Evolutionary conservation across 1,140 invertebrate genomes (phyloP).

Genomic region (Drosophila triauraria): DNA sequence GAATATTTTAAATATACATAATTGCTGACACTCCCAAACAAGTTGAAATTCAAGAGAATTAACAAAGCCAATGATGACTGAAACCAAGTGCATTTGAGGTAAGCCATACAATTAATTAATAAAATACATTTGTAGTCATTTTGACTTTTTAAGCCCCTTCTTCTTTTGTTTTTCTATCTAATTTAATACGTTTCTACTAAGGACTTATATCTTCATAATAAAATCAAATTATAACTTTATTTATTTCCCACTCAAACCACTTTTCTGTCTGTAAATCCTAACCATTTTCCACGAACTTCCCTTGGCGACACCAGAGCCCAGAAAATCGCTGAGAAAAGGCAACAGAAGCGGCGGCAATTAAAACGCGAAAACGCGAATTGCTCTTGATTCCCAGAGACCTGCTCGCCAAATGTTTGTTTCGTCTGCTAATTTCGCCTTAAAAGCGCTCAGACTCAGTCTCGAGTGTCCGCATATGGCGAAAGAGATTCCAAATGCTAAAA

Average conservation of each 20-base stretch:
- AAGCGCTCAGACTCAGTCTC: conserved; percentile 41
- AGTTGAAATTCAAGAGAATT: conserved; percentile 56
- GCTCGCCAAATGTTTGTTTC: conserved; percentile 40
- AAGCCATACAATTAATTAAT: conserved; percentile 44
- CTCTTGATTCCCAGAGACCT: conserved; percentile 17
- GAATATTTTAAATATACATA: conserved; percentile 53
- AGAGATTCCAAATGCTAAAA: conserved; percentile 5
- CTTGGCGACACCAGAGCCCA: conserved; percentile 24
- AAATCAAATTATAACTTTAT: background rate
- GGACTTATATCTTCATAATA: background rate
- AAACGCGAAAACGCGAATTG: conserved; percentile 24
- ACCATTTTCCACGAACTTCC: conserved; percentile 36
- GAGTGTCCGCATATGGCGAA: conserved; percentile 38
- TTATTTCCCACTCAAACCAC: background rate
- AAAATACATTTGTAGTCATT: conserved; percentile 38
- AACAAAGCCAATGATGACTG: conserved; percentile 25
- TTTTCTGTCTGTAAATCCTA: conserved; percentile 5
- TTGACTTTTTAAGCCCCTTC: background rate
- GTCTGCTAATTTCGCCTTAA: conserved; percentile 50
- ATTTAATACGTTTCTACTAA: too few relatives aligned
- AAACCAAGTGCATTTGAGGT: conserved; percentile 19
- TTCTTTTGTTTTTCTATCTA: background rate
- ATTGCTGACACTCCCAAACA: conserved; percentile 56
- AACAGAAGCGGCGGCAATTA: conserved; percentile 39
- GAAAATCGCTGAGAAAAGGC: conserved; percentile 14